These are phyloP conservation scores for Zaprionus lachaisei DNA, from an alignment of 1,140 invertebrate species.

Conservation along the genomic window DNA sequence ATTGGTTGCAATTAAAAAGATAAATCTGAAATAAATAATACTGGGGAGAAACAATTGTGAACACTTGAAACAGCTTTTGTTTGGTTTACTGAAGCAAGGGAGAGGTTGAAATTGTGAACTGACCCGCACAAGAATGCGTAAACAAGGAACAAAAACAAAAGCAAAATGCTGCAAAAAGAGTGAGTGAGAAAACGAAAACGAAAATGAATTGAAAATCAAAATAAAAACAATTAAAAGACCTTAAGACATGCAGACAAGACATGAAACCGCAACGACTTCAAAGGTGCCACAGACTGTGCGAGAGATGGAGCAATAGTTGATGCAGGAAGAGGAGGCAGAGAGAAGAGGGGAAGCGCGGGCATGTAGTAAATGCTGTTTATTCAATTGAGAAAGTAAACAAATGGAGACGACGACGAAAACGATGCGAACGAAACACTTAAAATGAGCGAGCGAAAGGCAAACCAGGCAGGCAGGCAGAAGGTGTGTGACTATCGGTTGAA, in stretches of 20 bases:
- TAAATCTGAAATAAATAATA: background rate
- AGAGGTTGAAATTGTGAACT: slow-evolving; percentile 32
- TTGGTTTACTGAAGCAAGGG: background rate
- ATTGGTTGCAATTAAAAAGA: too few species aligned
- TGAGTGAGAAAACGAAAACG: slow-evolving; percentile 4
- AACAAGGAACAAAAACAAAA: slow-evolving; percentile 28
- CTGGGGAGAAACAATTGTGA: background rate
- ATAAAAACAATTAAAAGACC: slow-evolving; percentile 39
- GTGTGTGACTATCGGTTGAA: slow-evolving; percentile 10
- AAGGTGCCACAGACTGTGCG: slow-evolving; percentile 10
- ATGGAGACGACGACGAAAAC: slow-evolving; percentile 1
- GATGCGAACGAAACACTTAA: slow-evolving; percentile 14
- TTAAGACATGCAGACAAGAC: slow-evolving; percentile 18
- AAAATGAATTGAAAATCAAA: slow-evolving; percentile 16
- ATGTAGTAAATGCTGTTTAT: slow-evolving; percentile 31
- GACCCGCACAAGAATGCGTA: slow-evolving; percentile 49
- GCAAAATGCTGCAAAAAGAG: background rate
- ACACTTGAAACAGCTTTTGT: background rate
- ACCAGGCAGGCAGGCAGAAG: background rate
- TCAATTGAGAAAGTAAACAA: slow-evolving; percentile 39
- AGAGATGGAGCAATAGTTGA: background rate
- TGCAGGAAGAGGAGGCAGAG: background rate
- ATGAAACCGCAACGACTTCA: slow-evolving; percentile 21
- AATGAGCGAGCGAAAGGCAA: background rate
- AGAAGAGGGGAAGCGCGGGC: background rate